Evolutionary conservation across 1,140 invertebrate genomes (phyloP), one percentile per base, ranked within the genome.

Genomic region (Manduca sexta): DNA sequence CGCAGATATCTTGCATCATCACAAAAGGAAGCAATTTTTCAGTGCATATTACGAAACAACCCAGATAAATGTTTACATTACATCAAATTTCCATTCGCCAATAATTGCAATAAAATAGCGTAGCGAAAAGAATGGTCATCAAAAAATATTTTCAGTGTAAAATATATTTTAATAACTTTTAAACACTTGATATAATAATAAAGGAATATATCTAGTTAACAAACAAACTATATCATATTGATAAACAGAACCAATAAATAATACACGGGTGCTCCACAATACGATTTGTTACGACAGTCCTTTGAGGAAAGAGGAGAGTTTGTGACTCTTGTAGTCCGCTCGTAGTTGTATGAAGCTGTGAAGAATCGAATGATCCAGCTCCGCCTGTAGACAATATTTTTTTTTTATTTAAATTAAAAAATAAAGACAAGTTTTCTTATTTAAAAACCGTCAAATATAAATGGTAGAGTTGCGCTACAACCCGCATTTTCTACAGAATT

Each of bases 301-400:
- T 80, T 92, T 91, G 41, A 92, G 81, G 67, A 88, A 90, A 60
- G 88, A 90, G 33, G 90, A 88, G 56, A 96, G 84, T 71, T 95
- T 96, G 64, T 94, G 93, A 34, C 92, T 93, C 83, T 97, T 97
- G 76, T 93, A 97, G 82, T 99, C 97, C 8, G 92, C 92, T 51
- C 97, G 90, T 14, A 99, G 88, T 84, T 98, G 96, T 60, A 99
- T 95, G 83, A 98, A 98, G 86, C 93, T 97, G 47, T 93, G 88
- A 7, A 98, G 82, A 52, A 97, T 93, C 0, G 93, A 92, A 50
- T 93, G 91, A 67, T 98, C 97, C 64, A 98, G 77, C 63, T 93
- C 92, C 54, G 92, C 93, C 95, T 98, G 86, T 47, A 89, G 90
- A 68, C 16, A 11, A 56, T 40, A 43, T 14, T n/a, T n/a, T n/a